Base-by-base conservation (phyloP, 1,140 invertebrate species). In the Drosophila setifemur region DNA sequence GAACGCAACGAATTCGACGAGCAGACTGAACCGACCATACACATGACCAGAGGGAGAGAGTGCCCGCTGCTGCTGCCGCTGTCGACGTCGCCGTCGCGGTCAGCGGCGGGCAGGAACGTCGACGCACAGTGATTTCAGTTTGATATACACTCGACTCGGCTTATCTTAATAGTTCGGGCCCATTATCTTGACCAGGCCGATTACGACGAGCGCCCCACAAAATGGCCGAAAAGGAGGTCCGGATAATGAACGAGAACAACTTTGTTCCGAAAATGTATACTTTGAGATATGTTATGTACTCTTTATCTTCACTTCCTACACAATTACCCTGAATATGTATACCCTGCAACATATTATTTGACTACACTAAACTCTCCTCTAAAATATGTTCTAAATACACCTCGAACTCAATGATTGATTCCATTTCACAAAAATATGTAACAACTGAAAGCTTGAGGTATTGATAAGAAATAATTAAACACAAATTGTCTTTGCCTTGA, bases 1-100 rank as follows among this genome's bases (percentile, higher is more conserved):
- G 69, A 81, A 85, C 79, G 79, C 45, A 70, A 73, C 79, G 79
- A 85, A 83, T 68, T 71, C 64, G 85, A 71, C 64, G 74, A 79
- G 60, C 81, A 79, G 81, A 83, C 79, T 85, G 71, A 83, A 85
- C 74, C 57, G 26, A 85, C 74, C 57, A 19, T 48, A 57, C 66
- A 71, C 68, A 72, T 77, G 78, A 69, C 55, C 79, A 77, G 42
- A 55, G 39, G 52, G 26, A 58, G 60, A 63, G 69, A 72, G 67
- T 47, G 39, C 45, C 67, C 44, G 12, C 57, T 52, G 47, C 39
- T 35, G 11, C 60, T 29, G 12, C 26, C 23, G 39, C 53, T 49
- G 53, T 39, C 66, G 60, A 40, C 25, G 57, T 25, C 40, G 4
- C 45, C 8, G 44, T 6, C 16, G 16, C 44, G 44, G 49, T 18